A percentile compares a stretch with the other conserved stretches of the same genome.
These are phyloP conservation scores for Orientallactaga sibirica DNA, from an alignment of 2,797 vertebrate species.

Conservation along the genomic window DNA sequence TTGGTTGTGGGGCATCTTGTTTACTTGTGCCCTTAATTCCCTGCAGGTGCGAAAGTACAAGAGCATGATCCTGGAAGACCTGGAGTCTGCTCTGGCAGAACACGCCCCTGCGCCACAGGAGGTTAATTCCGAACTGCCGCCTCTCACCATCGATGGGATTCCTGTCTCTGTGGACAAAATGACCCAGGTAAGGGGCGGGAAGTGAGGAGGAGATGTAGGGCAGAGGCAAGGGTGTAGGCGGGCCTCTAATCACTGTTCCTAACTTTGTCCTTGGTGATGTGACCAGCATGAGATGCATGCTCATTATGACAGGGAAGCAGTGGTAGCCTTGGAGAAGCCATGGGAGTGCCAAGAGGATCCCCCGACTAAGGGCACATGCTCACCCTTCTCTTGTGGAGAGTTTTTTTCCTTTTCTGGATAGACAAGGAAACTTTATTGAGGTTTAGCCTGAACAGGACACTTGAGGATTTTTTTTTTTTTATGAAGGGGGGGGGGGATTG, in stretches of 20 bases:
- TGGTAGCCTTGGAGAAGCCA: not conserved
- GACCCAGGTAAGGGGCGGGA: slow-evolving; percentile 94
- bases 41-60: slow-evolving; percentile 98
- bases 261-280: not conserved
- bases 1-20: slow-evolving; percentile 82
- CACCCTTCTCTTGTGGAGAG: not conserved
- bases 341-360: not conserved
- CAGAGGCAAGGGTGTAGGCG: not conserved
- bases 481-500: no score
- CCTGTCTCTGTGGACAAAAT: slow-evolving; percentile 99
- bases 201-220: not conserved
- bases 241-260: slow-evolving; percentile 10
- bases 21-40: slow-evolving; percentile 85
- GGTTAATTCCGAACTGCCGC: slow-evolving; percentile 96
- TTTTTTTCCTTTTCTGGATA: not conserved
- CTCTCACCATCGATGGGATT: slow-evolving; percentile 98
- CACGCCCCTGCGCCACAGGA: slow-evolving; percentile 97
- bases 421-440: not conserved
- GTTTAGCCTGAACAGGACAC: slow-evolving; percentile 44
- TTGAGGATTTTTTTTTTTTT: not conserved
- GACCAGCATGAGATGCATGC: not conserved
- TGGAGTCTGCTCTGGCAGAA: slow-evolving; percentile 97
- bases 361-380: not conserved
- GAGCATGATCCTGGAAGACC: slow-evolving; percentile 97
- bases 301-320: not conserved